Base-by-base conservation (phyloP, 1,140 invertebrate genomes). In the Drosophila micromelanica region DNA sequence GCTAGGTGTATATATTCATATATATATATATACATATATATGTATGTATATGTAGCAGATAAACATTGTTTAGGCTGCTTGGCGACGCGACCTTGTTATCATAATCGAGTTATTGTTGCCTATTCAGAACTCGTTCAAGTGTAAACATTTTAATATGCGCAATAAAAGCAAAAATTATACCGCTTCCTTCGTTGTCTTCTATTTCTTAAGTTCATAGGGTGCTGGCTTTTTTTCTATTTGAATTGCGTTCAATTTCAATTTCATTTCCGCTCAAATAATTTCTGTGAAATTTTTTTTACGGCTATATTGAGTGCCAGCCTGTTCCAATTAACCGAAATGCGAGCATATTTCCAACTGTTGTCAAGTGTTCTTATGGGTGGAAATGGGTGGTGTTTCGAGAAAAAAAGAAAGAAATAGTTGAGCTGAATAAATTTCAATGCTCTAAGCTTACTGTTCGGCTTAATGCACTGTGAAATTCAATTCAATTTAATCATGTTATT, bases 71-170 rank as follows among this genome's bases (percentile, higher is more conserved):
- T 7, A 15, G 48, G 23, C 45, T 51, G 55, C 63, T 27, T 72
- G 49, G 61, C 61, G 64, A 75, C 71, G 27, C 46, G 48, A 35
- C 64, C 78, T 57, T 81, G 78, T 56, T 78, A 78, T 72, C 70
- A 86, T 87, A 78, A 86, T 86, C 82, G 62, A 86, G 70, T 87
- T 80, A 81, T 82, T 82, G 73, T 75, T 71, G 57, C 65, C 68
- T 59, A 56, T 73, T 82, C 73, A 45, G 51, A 43, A 57, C 40
- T 68, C 72, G 64, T 67, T 86, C 75, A 68, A 86, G 82, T 78
- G 82, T 78, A 87, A 82, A 78, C 78, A 87, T 86, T 86, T 86
- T 87, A 86, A 87, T 86, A 87, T 87, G 65, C 70, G 49, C 78
- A 87, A 87, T 86, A 82, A 81, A 78, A 67, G 69, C 64, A 79